phyloP scores from a whole-genome alignment of 2,113 vertebrate genomes.

The Glaucidium brasilianum region DNA sequence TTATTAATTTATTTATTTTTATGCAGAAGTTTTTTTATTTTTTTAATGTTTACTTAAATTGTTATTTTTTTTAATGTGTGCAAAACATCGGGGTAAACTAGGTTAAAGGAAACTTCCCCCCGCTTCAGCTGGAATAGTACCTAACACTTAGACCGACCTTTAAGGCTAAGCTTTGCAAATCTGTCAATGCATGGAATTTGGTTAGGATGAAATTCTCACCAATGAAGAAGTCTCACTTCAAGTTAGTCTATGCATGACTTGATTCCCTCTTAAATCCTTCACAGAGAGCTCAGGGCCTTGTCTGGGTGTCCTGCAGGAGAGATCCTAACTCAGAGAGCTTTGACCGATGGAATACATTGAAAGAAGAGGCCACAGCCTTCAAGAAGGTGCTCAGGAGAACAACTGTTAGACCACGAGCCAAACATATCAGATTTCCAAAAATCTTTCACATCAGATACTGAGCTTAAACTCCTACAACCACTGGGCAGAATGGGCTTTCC shows the following conservation, averaged over 20 bases:
- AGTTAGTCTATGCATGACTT: background rate
- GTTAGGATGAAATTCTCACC: background rate
- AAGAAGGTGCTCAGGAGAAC: background rate
- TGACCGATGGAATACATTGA: background rate
- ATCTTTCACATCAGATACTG: background rate
- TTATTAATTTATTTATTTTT: background rate
- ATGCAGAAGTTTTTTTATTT: background rate
- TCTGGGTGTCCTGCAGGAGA: background rate
- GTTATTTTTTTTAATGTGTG: background rate
- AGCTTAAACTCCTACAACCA: background rate
- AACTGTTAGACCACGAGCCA: background rate
- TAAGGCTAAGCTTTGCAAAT: background rate
- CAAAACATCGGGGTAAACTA: background rate
- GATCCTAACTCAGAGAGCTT: background rate
- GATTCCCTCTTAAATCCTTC: background rate
- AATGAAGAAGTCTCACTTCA: background rate
- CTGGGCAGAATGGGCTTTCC: background rate
- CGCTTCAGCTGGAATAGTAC: background rate
- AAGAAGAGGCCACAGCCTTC: background rate
- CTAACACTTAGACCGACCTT: background rate
- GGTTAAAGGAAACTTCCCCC: background rate
- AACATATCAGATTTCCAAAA: background rate
- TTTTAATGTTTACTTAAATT: too few species aligned
- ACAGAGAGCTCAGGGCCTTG: background rate
- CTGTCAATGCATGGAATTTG: background rate